Base-by-base conservation (phyloP, 92 coral and sea anemone genomes). In the Epizoanthus fatuus region DNA sequence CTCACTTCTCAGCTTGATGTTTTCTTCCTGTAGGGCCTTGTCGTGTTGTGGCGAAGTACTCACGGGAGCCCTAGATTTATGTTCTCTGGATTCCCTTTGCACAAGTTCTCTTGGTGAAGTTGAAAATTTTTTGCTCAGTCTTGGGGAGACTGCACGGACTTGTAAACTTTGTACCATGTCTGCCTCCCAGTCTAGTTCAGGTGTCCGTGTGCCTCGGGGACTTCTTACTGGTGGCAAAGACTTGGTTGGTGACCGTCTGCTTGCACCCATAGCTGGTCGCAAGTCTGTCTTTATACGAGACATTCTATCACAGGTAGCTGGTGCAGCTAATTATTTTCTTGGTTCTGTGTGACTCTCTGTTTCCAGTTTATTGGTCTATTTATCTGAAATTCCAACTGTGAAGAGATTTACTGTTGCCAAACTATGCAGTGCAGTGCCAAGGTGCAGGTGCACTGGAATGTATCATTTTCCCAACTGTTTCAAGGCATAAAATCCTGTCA, bases 211-310 rank as follows among this genome's bases (percentile, higher is more conserved):
- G 22, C 54, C 66, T 38, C 82, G 59, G 14, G 70, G 82, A 11
- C 56, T 58, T 77, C 40, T 60, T 3, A 77, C 82, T 17, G 82
- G 82, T 4, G 82, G 82, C 22, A 77, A 9, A 45, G 82, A 60
- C 52, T 77, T 77, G 25, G 17, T 58, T 3, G 81, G 60, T 4
- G 81, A 35, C 51, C 69, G 82, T 42, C 42, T 77, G 45, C 38
- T 77, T 42, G 70, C 19, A 60, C 82, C 32, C 49, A 77, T 77
- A 19, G 82, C 70, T 12, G 82, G 82, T 44, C 70, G 62, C 15
- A 77, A 45, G 57, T 62, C 82, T 9, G 82, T 77, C 29, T 55
- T 77, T 37, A 77, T 77, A 12, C 82, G 82, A 8, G 82, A 77
- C 82, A 77, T 77, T 62, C 6, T 60, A 54, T 76, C 55, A 16